phyloP scores from a whole-genome alignment of 2,797 vertebrate species.

The Dendrocincla fuliginosa region DNA sequence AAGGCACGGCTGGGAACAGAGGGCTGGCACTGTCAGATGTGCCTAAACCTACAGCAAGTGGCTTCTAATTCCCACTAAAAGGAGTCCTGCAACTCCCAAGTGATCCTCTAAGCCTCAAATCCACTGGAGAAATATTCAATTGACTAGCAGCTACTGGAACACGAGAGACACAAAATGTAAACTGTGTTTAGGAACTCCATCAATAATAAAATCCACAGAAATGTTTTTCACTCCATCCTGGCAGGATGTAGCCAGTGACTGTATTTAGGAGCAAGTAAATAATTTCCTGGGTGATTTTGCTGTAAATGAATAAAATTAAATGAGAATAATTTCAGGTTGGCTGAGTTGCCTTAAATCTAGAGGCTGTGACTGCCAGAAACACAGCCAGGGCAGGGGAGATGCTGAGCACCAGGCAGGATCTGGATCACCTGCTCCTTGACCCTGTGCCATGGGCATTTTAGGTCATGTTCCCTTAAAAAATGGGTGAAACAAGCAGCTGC shows the following conservation, averaged over 20 bases:
- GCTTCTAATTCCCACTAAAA: constrained; percentile 27
- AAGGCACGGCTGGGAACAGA: background rate
- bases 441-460: background rate
- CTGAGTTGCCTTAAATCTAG: background rate
- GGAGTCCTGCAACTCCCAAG: background rate
- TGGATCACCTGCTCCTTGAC: background rate
- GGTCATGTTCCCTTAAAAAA: background rate
- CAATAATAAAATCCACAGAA: constrained; percentile 44
- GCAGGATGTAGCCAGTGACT: background rate
- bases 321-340: background rate
- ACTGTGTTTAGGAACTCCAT: background rate
- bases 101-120: constrained; percentile 3
- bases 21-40: background rate
- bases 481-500: background rate
- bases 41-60: background rate
- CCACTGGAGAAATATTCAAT: constrained; percentile 34
- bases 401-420: background rate
- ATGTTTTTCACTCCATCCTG: constrained; percentile 10
- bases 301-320: background rate
- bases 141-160: constrained; percentile 50
- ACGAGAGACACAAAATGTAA: background rate
- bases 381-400: background rate
- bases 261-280: background rate
- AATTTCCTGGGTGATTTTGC: background rate
- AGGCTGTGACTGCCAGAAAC: background rate